Base-by-base conservation (phyloP, 2,113 vertebrate species). In the Burhinus oedicnemus region DNA sequence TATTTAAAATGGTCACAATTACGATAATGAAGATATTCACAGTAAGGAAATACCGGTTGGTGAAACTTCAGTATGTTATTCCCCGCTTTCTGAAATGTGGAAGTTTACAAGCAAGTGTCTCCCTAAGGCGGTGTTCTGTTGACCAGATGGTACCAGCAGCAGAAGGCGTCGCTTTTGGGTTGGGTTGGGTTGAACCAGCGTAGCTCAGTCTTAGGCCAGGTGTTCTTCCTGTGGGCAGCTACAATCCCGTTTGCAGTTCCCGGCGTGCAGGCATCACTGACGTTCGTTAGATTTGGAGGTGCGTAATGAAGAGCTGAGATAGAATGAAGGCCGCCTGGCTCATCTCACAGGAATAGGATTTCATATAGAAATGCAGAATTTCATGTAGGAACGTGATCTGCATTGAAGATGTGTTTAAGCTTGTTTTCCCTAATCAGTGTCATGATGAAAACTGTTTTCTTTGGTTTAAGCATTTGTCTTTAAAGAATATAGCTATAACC, bases 241-340 rank as follows among this genome's bases (percentile, higher is more conserved):
- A 7, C 36, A 23, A 5, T n/a, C 40, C n/a, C 1, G 2, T 62
- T 42, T 44, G 38, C 6, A 10, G 21, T 44, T 64, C 25, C 30
- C 89, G 77, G 22, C 23, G 51, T 74, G 21, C n/a, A 32, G 7
- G 11, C 6, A 3, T 21, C 40, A 2, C 42, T 83, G n/a, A 11
- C 9, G 32, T 15, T 49, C 0, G 0, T 60, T 64, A 0, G 68
- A 8, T 65, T 57, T 86, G 55, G 45, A 68, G 57, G 4, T 25
- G 27, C 12, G 0, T 4, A 34, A 36, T 25, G 8, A 60, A 36
- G 42, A 26, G 18, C 4, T 77, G 71, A 42, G 71, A 45, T 15
- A 4, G 16, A 44, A 2, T 6, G 29, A 49, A 44, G 47, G 44
- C 7, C 1, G 3, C 26, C 22, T 51, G 55, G 40, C 51, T 75